phyloP scores from a whole-genome alignment of 2,888 invertebrate species.

The Caenorhabditis auriculariae region DNA sequence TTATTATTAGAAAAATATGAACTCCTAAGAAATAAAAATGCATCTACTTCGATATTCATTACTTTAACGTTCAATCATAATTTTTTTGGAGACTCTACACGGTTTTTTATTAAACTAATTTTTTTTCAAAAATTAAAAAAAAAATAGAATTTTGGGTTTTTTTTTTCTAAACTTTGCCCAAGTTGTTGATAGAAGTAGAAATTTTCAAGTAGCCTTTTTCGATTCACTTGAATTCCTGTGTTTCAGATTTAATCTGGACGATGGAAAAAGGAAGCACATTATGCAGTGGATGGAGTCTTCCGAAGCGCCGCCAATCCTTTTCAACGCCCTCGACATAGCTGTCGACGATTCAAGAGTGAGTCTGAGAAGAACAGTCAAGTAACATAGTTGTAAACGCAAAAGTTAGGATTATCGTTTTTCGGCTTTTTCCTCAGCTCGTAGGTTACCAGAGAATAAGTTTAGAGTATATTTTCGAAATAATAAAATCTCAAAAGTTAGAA shows the following conservation, averaged over 20 bases:
- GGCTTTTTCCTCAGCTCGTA: too few species aligned
- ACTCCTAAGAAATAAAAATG: too few species aligned
- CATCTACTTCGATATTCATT: too few species aligned
- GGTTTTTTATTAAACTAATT: background rate
- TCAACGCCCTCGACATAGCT: constrained; percentile 17
- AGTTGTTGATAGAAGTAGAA: too few species aligned
- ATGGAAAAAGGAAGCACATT: constrained; percentile 41
- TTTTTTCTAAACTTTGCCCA: too few species aligned
- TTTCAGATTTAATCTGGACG: constrained; percentile 39
- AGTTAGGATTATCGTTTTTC: too few species aligned
- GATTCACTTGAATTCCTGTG: too few species aligned
- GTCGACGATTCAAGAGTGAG: constrained; percentile 9
- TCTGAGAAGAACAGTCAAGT: constrained; percentile 6
- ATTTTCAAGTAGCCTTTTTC: background rate
- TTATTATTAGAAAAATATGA: too few species aligned
- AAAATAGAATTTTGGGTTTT: background rate
- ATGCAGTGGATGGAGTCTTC: constrained; percentile 47
- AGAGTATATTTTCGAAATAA: too few species aligned
- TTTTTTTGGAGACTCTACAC: background rate
- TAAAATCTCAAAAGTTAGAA: too few species aligned
- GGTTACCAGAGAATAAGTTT: too few species aligned
- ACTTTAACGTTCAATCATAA: background rate
- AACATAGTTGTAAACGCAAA: constrained; percentile 3
- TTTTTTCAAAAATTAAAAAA: background rate
- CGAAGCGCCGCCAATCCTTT: constrained; percentile 22